Base-by-base conservation (phyloP, 2,888 invertebrate species). In the Acronicta alni region DNA sequence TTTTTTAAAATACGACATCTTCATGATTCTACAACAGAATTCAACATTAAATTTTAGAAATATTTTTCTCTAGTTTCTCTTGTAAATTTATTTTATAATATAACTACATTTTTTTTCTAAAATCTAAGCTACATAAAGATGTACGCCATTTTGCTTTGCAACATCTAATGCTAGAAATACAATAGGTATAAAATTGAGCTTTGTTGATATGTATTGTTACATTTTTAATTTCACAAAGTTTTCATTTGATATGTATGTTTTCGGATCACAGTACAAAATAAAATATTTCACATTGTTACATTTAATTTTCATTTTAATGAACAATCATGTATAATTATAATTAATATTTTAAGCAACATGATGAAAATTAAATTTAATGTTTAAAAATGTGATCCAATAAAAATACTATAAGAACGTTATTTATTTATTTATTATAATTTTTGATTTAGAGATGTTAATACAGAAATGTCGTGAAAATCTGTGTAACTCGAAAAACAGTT, bases 111-210 rank as follows among this genome's bases (percentile, higher is more conserved):
- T 75, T n/a, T 73, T 67, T 53, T 83, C 87, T 88, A 89, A 82
- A 77, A 57, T 83, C 91, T 91, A 91, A 86, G 83, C 90, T 91
- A 91, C 87, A 83, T 88, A 88, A 88, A 87, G 86, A 88, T 89
- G 82, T 87, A 81, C 80, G 87, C 85, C 81, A 80, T 82, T 88
- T 91, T 89, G 89, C 87, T 87, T 91, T 87, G 91, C 91, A 91
- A 91, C 86, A 83, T 87, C 91, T 92, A 92, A 89, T 75, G 84
- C 92, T 92, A 93, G 82, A 87, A 87, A 91, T 92, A 91, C 82
- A 85, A 88, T 92, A 90, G 82, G 91, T 94, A 93, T 84, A 94
- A 94, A 93, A 94, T 94, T 94, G 93, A 94, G 93, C 93, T 88
- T 93, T 89, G 81, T 88, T 93, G 93, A 94, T 94, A 93, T 93